A percentile compares a stretch with the other conserved stretches of the same genome.
These are phyloP conservation scores for Echinops telfairi DNA, from an alignment of 2,113 vertebrate species.

Conservation along the genomic window DNA sequence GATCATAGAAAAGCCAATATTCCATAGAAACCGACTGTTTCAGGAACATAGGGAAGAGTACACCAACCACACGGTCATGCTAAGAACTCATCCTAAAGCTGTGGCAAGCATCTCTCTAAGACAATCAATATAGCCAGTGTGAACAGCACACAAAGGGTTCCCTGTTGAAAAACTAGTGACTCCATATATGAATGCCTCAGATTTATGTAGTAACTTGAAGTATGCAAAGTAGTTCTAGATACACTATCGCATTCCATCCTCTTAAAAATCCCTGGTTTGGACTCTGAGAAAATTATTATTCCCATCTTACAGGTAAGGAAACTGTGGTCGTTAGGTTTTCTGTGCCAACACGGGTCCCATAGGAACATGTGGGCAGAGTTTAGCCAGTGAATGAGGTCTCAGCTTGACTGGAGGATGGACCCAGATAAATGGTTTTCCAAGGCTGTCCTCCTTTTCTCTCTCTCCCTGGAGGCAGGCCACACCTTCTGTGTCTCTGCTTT, in stretches of 20 bases:
- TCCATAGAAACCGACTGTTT: background rate
- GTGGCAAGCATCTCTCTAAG: background rate
- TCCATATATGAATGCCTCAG: background rate
- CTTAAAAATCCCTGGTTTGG: background rate
- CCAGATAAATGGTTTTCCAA: too few relatives aligned
- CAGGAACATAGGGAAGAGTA: background rate
- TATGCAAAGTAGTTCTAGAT: background rate
- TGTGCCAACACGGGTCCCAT: too few relatives aligned
- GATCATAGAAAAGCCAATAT: background rate
- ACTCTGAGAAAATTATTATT: background rate
- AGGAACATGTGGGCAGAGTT: too few relatives aligned
- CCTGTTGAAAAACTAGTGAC: background rate
- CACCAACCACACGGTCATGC: background rate
- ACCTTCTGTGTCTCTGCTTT: too few relatives aligned
- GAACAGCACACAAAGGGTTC: background rate
- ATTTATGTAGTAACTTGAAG: background rate
- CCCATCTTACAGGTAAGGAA: slow-evolving; percentile 11
- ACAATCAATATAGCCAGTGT: background rate
- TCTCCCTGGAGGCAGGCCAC: too few relatives aligned
- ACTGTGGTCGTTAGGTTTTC: background rate
- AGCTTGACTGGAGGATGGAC: too few relatives aligned
- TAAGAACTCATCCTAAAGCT: background rate
- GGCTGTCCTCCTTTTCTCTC: too few relatives aligned
- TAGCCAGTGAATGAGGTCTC: too few relatives aligned
- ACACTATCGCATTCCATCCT: background rate